A percentile compares a stretch with the other conserved stretches of the same genome.
phyloP scores from a whole-genome alignment of 2,888 invertebrate genomes.

The Agonopterix heracliana region DNA sequence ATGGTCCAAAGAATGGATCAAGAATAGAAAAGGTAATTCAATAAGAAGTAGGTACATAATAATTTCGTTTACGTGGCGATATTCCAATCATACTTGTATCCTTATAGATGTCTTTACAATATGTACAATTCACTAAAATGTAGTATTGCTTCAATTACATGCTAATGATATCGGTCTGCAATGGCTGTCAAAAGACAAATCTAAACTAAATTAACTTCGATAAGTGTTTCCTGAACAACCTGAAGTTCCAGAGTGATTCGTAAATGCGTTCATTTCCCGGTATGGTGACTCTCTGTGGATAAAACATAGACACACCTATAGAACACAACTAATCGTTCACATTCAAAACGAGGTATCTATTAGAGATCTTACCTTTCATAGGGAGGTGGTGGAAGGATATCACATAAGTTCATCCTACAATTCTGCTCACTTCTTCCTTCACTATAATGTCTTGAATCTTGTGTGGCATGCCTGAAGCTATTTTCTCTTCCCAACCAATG shows the following conservation, averaged over 20 bases:
- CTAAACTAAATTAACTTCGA: slow-evolving; percentile 47
- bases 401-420: slow-evolving; percentile 68
- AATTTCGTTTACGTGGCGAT: neutral
- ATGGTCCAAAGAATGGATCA: neutral
- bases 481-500: slow-evolving; percentile 68
- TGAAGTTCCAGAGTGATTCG: slow-evolving; percentile 63
- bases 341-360: neutral
- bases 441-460: slow-evolving; percentile 48
- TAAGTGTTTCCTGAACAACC: slow-evolving; percentile 67
- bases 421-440: slow-evolving; percentile 56
- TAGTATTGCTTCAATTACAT: slow-evolving; percentile 70
- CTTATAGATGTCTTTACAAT: slow-evolving; percentile 37
- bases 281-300: slow-evolving; percentile 62
- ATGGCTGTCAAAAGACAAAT: slow-evolving; percentile 11
- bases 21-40: too few species aligned
- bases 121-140: slow-evolving; percentile 53
- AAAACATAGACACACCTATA: slow-evolving; percentile 6
- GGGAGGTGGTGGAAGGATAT: slow-evolving; percentile 64
- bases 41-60: neutral
- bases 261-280: slow-evolving; percentile 59
- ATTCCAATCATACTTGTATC: neutral
- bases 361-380: slow-evolving; percentile 57
- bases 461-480: slow-evolving; percentile 57
- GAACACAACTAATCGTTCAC: neutral
- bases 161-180: slow-evolving; percentile 60